These are phyloP conservation scores for Drosophila ficusphila DNA, from an alignment of 1,140 invertebrate species.

Conservation along the genomic window DNA sequence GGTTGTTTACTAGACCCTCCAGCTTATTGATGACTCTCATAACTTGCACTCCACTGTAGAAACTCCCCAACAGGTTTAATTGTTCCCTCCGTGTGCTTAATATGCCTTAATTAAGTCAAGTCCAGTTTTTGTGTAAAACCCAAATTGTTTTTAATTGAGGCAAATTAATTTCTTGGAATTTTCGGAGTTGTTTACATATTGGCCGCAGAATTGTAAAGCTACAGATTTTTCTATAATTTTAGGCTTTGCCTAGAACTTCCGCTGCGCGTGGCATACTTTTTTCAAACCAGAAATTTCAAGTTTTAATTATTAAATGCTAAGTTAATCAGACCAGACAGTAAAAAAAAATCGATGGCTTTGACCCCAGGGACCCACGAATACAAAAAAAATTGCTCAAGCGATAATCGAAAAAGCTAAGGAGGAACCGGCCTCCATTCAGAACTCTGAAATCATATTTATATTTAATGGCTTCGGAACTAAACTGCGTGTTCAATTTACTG, in stretches of 20 bases:
- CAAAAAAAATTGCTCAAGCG: constrained; percentile 13
- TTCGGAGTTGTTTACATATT: constrained; percentile 37
- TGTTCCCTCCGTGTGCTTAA: constrained; percentile 24
- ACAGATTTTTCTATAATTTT: constrained; percentile 50
- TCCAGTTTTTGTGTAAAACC: constrained; percentile 13
- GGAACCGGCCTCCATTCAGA: constrained; percentile 24
- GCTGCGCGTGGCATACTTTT: constrained; percentile 63
- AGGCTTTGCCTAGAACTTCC: constrained; percentile 43
- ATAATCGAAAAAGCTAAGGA: constrained; percentile 21
- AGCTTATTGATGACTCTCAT: constrained; percentile 18
- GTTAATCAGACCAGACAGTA: constrained; percentile 32
- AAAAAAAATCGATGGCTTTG: constrained; percentile 26
- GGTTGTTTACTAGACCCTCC: constrained; percentile 20
- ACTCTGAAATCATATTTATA: background rate
- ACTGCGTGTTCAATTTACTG: too few species aligned
- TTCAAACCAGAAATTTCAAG: constrained; percentile 22
- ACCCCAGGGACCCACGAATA: constrained; percentile 1
- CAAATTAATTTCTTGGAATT: constrained; percentile 68
- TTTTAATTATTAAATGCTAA: constrained; percentile 16
- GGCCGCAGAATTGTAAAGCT: constrained; percentile 21
- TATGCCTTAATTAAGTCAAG: constrained; percentile 61
- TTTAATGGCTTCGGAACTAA: background rate
- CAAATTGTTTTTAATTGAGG: constrained; percentile 57
- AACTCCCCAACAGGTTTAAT: constrained; percentile 32
- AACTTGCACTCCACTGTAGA: constrained; percentile 16